These are phyloP conservation scores for Zenarchopterus dispar DNA, from an alignment of 2,797 vertebrate genomes.

Conservation along the genomic window DNA sequence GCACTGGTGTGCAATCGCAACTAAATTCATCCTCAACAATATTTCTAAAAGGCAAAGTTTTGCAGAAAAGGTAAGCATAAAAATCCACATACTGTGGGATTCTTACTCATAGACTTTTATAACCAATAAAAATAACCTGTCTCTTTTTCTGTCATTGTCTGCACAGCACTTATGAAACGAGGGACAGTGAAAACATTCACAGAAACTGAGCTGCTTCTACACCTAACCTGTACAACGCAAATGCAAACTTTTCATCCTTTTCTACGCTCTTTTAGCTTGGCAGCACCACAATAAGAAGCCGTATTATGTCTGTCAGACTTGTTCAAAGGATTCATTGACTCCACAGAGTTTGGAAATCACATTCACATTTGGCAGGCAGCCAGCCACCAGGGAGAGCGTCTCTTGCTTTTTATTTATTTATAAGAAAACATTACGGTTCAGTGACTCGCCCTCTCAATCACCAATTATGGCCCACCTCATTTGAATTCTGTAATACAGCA, in stretches of 20 bases:
- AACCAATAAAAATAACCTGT: constrained; percentile 7
- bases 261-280: constrained; percentile 37
- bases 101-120: constrained; percentile 9
- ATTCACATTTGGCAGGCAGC: constrained; percentile 57
- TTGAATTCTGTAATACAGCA: constrained; percentile 50
- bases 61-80: neutral
- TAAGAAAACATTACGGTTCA: constrained; percentile 57
- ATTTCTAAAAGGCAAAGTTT: constrained; percentile 7
- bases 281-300: constrained; percentile 45
- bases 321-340: constrained; percentile 51
- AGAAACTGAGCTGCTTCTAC: constrained; percentile 1
- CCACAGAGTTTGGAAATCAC: constrained; percentile 43
- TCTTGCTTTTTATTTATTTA: constrained; percentile 53
- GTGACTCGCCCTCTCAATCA: constrained; percentile 43
- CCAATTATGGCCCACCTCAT: constrained; percentile 49
- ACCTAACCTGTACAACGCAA: neutral
- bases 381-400: constrained; percentile 32
- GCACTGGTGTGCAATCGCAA: neutral
- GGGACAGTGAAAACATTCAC: neutral
- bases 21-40: neutral
- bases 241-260: neutral
- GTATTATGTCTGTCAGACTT: constrained; percentile 56
- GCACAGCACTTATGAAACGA: neutral
- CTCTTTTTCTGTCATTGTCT: neutral
- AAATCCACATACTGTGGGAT: constrained; percentile 8